These are phyloP conservation scores for cat (Felis catus) DNA, from an alignment of 2,113 vertebrate genomes.

Conservation along the genomic window F.catus_Fca126_mat1.0 CM031428.1:53002501-53003000, in stretches of 20 bases:
- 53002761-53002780: background rate
- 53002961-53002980: background rate
- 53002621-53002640: background rate
- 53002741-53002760: background rate
- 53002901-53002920: rapidly evolving
- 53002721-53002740: background rate
- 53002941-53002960: background rate
- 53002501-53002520: background rate
- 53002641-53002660: background rate
- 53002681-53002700: background rate
- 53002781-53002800: background rate
- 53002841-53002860: rapidly evolving
- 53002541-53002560: background rate
- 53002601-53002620: background rate
- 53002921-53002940: background rate
- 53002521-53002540: background rate
- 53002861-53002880: background rate
- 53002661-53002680: background rate
- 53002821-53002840: background rate
- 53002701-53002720: background rate
- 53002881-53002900: background rate
- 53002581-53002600: background rate
- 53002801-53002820: background rate
- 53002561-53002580: background rate
- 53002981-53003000: rapidly evolving